phyloP scores from a whole-genome alignment of 1,140 invertebrate species.

The Sarcophaga peregrina region DNA sequence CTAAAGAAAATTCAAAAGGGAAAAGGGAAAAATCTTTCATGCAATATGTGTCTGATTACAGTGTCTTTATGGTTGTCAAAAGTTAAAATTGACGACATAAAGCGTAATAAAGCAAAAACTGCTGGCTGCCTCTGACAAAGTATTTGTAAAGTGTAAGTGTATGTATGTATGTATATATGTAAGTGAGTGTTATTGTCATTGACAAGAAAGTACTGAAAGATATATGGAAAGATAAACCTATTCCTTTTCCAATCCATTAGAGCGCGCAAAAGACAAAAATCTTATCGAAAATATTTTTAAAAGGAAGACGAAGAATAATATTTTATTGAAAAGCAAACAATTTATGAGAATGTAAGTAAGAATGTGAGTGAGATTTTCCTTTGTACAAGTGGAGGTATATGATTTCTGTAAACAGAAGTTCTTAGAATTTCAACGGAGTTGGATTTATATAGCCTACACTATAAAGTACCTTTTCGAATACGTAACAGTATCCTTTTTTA shows the following conservation, averaged over 20 bases:
- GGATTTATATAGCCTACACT: too few relatives aligned
- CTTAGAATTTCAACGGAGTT: background rate
- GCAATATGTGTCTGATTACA: too few relatives aligned
- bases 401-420: background rate
- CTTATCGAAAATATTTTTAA: background rate
- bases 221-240: constrained; percentile 35
- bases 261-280: constrained; percentile 13
- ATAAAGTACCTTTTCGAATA: too few relatives aligned
- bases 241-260: constrained; percentile 41
- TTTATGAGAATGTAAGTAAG: background rate
- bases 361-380: background rate
- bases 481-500: too few relatives aligned
- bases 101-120: constrained; percentile 14
- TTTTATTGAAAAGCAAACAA: background rate
- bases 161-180: too few relatives aligned
- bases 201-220: constrained; percentile 25
- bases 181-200: background rate
- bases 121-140: background rate
- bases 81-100: constrained; percentile 11
- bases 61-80: constrained; percentile 15
- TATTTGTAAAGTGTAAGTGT: too few relatives aligned
- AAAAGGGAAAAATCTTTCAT: too few relatives aligned
- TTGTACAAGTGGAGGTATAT: background rate
- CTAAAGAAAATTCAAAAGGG: too few relatives aligned
- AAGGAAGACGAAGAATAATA: background rate